Evolutionary conservation across 2,113 vertebrate species (phyloP), one percentile per base, ranked within the genome.

Genomic region (Hiodon tergisus): DNA sequence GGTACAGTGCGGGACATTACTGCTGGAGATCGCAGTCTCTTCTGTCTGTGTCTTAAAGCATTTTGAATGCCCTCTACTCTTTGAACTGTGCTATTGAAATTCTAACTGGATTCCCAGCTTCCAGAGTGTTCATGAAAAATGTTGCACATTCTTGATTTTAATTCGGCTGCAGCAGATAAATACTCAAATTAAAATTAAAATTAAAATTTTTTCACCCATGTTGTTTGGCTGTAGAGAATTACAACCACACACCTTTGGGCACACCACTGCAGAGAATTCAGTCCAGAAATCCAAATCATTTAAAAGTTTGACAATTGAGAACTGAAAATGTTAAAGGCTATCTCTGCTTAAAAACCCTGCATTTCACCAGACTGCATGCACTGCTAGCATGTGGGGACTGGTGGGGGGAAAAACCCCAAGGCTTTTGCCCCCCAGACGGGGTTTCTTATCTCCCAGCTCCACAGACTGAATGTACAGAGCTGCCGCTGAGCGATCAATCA

Each of bases 401-500:
- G 4, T 8, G 7, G 66, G n/a, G 9, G 13, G 53, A 69, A 69
- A 53, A 6, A 53, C 48, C 11, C 5, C 17, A 66, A 66, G 17
- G 63, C n/a, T 9, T 7, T 52, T 53, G 48, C 48, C 67, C 51
- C 53, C 67, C 51, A 69, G 67, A 5, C 51, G 14, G 6, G 53
- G 0, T 69, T 52, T 14, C 67, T 53, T 69, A 69, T 69, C 69
- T 71, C 57, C 16, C 13, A n/a, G 11, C 70, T 72, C 70, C 54
- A 48, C 13, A 46, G 50, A 47, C 60, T 72, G 13, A 72, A 72
- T 60, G 57, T 72, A 46, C 57, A 9, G 31, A 72, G 13, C 52
- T 72, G 13, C 70, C 60, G 70, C 55, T 17, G 70, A 72, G 57
- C 47, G 70, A 60, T 72, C 54, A 72, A 48, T 72, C 70, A 7